phyloP scores from a whole-genome alignment of 2,113 vertebrate genomes.

The Sylvia atricapilla region DNA sequence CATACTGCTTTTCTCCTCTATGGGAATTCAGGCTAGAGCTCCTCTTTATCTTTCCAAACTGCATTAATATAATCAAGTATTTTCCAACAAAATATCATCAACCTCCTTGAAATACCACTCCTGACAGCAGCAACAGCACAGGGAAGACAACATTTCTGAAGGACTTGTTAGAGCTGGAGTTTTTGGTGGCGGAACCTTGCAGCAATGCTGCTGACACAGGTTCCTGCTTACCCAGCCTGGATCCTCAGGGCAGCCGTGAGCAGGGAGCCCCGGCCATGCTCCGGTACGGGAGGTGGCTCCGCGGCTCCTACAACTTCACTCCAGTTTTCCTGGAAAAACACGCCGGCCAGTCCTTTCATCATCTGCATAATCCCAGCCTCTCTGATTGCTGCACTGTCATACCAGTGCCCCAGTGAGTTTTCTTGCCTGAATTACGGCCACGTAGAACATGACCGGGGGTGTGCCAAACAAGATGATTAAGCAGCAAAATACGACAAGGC shows the following conservation, averaged over 20 bases:
- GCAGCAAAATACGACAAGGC: conserved; percentile 26
- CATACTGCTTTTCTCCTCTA: not conserved
- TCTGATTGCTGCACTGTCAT: not conserved
- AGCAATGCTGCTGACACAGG: not conserved
- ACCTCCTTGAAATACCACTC: not conserved
- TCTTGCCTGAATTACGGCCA: conserved; percentile 13
- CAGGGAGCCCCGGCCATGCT: not conserved
- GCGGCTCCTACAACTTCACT: not conserved
- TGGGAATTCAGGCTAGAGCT: not conserved
- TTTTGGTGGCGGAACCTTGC: rapidly evolving
- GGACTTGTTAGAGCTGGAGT: not conserved
- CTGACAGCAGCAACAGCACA: not conserved
- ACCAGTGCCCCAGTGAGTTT: not conserved
- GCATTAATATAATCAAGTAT: not conserved
- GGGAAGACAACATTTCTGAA: rapidly evolving
- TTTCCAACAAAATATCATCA: not conserved
- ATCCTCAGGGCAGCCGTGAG: not conserved
- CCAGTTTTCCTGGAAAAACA: not conserved
- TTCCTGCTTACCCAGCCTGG: not conserved
- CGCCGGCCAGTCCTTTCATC: not conserved
- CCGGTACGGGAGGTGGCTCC: not conserved
- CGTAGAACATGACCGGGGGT: not conserved
- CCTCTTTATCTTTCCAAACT: not conserved
- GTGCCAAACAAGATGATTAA: conserved; percentile 51
- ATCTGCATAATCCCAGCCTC: not conserved